Base-by-base conservation (phyloP, 2,797 vertebrate genomes). In the Danio tinwini region DNA sequence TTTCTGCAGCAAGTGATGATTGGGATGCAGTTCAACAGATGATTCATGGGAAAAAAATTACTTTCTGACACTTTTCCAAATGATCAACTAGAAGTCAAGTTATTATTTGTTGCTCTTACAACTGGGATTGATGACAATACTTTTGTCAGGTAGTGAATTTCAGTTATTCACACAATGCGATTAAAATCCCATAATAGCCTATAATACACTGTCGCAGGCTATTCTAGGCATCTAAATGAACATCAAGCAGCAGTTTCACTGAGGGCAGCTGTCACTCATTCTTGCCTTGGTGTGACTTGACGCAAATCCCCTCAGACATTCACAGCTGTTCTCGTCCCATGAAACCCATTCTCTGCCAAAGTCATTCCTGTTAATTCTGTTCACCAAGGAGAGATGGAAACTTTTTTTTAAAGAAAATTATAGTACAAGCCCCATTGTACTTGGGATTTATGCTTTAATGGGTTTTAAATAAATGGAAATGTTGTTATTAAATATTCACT, bases 261-360 rank as follows among this genome's bases (percentile, higher is more conserved):
- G 37, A 70, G 16, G 17, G 37, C 49, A 70, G 49, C 49, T 70
- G 16, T 53, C 49, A 53, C 16, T 70, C 37, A 40, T 39, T 70
- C 4, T 40, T 29, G 3, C 29, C 29, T 29, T 29, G 1, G 29
- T 29, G 29, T 40, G 67, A 17, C 39, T 39, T 70, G 49, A 40
- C 0, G 21, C 7, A 3, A n/a, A 68, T 17, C 16, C 29, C 49
- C 29, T 40, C 1, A 40, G 37, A 70, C 67, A 40, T 70, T 40
- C 67, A 40, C 49, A 53, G 49, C 49, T 53, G 67, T 53, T 53
- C 49, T 7, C 6, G 0, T 67, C 21, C 14, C 6, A 40, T 16
- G n/a, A 69, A 52, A 39, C 29, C 14, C 6, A 14, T n/a, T 52
- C 6, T 49, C 5, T 52, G 65, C 5, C 29, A 52, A 8, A 39